Evolutionary conservation across 64 coral and sea anemone species (phyloP).

Genomic region (Stichodactyla helianthus): DNA sequence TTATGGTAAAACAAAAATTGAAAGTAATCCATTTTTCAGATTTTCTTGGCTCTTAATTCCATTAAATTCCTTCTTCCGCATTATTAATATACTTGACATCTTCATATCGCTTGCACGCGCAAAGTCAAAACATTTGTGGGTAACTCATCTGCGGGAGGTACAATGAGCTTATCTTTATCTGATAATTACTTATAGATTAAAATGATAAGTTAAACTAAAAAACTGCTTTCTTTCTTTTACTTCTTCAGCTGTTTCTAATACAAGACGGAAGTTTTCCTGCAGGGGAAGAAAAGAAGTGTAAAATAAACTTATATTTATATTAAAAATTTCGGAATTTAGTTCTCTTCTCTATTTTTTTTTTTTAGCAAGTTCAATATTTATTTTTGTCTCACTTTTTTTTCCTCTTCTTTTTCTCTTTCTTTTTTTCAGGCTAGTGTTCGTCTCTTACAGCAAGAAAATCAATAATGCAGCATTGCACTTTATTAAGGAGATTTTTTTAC

Average conservation of each 20-base stretch:
- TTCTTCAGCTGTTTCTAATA: background rate
- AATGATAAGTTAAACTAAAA: background rate
- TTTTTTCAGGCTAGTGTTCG: background rate
- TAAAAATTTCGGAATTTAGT: background rate
- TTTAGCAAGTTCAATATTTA: background rate
- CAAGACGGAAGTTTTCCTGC: background rate
- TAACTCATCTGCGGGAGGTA: too few relatives aligned
- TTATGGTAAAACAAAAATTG: too few relatives aligned
- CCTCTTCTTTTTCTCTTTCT: background rate
- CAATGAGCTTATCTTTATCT: too few relatives aligned
- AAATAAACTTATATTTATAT: background rate
- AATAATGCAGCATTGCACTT: background rate
- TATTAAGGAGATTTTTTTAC: background rate
- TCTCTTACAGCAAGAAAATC: background rate
- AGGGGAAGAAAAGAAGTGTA: background rate
- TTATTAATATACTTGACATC: too few relatives aligned
- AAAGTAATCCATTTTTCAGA: too few relatives aligned
- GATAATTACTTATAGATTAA: background rate
- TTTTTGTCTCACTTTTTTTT: background rate
- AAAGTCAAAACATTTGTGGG: too few relatives aligned
- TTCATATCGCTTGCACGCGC: too few relatives aligned
- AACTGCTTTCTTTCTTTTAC: background rate
- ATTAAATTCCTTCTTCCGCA: too few relatives aligned
- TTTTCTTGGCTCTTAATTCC: too few relatives aligned
- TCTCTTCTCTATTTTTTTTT: too few relatives aligned